A percentile compares a stretch with the other conserved stretches of the same genome.
phyloP scores from a whole-genome alignment of 2,888 invertebrate genomes.

The Aphrophora alni region DNA sequence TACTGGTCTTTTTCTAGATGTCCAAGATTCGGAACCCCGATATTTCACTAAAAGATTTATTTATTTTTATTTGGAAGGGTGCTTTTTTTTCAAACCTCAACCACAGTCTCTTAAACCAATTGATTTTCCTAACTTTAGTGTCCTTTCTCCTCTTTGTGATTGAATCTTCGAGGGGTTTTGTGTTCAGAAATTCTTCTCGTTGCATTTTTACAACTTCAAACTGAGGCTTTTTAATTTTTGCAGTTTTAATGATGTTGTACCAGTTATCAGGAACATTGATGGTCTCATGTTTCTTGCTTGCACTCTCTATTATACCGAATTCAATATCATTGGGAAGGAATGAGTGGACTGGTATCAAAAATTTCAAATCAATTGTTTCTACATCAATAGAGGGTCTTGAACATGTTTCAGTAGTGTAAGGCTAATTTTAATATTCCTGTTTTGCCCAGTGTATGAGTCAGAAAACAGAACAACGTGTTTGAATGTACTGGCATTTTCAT shows the following conservation, averaged over 20 bases:
- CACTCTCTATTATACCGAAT: slow-evolving; percentile 30
- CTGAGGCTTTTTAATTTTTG: slow-evolving; percentile 31
- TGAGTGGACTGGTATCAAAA: slow-evolving; percentile 2
- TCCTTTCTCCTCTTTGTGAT: slow-evolving; percentile 31
- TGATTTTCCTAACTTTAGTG: neutral
- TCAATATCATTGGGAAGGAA: too few relatives aligned
- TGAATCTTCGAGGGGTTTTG: too few relatives aligned
- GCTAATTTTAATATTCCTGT: slow-evolving; percentile 34
- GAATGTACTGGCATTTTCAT: slow-evolving; percentile 4
- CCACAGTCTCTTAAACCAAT: slow-evolving; percentile 21
- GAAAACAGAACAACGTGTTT: too few relatives aligned
- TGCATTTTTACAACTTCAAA: too few relatives aligned
- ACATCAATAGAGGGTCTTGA: neutral
- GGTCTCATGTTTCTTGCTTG: slow-evolving; percentile 14
- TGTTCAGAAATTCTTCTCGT: slow-evolving; percentile 29
- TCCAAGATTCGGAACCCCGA: too few relatives aligned
- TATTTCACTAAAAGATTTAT: slow-evolving; percentile 26
- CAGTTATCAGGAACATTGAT: slow-evolving; percentile 25
- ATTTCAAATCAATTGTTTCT: slow-evolving; percentile 32
- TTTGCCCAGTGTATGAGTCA: too few relatives aligned
- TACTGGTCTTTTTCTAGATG: slow-evolving; percentile 19
- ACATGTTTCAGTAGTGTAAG: slow-evolving; percentile 21
- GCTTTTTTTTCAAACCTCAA: too few relatives aligned
- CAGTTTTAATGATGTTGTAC: slow-evolving; percentile 32
- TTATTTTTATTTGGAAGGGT: too few relatives aligned